phyloP scores from a whole-genome alignment of 37 sponge, comb jelly and placozoan genomes.

The Mnemiopsis leidyi region DNA sequence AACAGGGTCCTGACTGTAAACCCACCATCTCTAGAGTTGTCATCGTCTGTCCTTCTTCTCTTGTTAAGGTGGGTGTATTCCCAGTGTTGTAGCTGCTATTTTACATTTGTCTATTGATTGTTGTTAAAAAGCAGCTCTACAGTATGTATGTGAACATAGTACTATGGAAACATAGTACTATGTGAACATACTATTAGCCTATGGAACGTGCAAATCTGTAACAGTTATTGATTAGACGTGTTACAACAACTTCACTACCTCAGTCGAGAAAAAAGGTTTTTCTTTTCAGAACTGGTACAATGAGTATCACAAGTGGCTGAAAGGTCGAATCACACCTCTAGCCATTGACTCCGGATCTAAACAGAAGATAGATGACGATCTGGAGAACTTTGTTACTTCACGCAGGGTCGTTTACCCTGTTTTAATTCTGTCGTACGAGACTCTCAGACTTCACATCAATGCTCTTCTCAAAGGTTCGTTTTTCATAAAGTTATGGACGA shows the following conservation, averaged over 20 bases:
- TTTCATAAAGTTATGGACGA: too few relatives aligned
- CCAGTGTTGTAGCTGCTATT: too few relatives aligned
- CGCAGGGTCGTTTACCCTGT: conserved; percentile 73
- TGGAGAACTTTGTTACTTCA: conserved; percentile 61
- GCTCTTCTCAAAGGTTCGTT: conserved; percentile 83
- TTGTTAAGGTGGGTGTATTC: conserved; percentile 92
- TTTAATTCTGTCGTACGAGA: conserved; percentile 93
- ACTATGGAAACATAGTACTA: too few relatives aligned
- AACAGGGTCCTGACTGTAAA: conserved; percentile 64
- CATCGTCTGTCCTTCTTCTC: conserved; percentile 91
- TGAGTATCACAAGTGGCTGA: conserved; percentile 92
- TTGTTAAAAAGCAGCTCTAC: too few relatives aligned
- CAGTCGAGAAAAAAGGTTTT: too few relatives aligned
- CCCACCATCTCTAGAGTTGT: conserved; percentile 77
- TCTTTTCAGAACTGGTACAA: conserved; percentile 95
- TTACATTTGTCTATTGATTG: too few relatives aligned
- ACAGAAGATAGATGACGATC: conserved; percentile 80
- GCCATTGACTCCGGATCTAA: conserved; percentile 95
- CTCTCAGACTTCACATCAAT: conserved; percentile 82
- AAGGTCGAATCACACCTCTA: conserved; percentile 71
- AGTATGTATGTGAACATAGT: too few relatives aligned
- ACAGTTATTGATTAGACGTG: too few relatives aligned
- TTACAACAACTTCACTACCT: too few relatives aligned
- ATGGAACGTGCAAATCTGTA: too few relatives aligned
- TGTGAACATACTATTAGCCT: too few relatives aligned